phyloP scores from a whole-genome alignment of 2,888 invertebrate species.

The Adelognathus sp. region DNA sequence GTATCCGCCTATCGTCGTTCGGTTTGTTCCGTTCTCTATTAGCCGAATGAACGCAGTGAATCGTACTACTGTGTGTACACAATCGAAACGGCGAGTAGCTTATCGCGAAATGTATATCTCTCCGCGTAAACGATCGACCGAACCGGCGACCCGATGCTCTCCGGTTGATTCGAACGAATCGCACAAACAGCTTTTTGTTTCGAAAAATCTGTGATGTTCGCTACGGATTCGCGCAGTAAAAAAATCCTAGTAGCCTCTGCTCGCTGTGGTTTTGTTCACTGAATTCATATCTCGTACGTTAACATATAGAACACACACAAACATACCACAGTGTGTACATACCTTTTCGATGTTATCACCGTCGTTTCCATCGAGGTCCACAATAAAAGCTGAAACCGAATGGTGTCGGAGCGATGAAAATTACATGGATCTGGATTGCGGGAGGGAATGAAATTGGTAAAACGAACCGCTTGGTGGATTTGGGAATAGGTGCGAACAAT shows the following conservation, averaged over 20 bases:
- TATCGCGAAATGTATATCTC: background rate
- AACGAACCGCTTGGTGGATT: background rate
- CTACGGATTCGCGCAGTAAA: background rate
- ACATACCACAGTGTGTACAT: background rate
- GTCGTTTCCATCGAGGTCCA: background rate
- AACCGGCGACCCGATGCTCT: background rate
- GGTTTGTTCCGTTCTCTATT: background rate
- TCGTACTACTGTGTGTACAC: background rate
- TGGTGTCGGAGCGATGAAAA: background rate
- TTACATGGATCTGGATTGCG: slow-evolving; percentile 12
- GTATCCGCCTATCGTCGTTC: background rate
- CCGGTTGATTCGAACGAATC: background rate
- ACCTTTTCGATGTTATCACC: background rate
- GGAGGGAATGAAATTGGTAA: background rate
- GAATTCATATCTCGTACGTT: background rate
- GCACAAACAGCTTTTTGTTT: background rate
- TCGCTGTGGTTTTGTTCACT: background rate
- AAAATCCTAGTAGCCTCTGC: background rate
- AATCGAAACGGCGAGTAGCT: background rate
- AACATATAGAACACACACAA: background rate
- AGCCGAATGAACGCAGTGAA: background rate
- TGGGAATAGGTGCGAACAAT: slow-evolving; percentile 38
- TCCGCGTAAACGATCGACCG: background rate
- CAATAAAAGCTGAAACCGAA: no score
- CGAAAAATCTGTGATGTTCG: background rate